phyloP scores from a whole-genome alignment of 2,797 vertebrate species.

The Hybognathus amarus region DNA sequence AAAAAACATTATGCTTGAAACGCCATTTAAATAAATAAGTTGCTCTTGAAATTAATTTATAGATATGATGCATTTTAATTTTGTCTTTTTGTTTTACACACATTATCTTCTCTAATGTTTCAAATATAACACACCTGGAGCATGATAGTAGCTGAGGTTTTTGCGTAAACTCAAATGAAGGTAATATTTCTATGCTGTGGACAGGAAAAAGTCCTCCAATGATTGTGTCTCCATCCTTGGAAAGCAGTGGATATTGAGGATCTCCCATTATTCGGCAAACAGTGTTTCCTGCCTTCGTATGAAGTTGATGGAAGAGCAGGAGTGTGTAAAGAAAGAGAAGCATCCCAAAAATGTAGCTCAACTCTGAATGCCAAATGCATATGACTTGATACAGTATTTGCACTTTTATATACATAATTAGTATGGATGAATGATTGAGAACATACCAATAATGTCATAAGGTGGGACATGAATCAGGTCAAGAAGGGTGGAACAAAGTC shows the following conservation, averaged over 20 bases:
- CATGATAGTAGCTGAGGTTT: constrained; percentile 70
- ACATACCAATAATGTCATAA: background rate
- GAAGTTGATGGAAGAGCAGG: background rate
- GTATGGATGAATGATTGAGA: constrained; percentile 19
- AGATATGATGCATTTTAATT: background rate
- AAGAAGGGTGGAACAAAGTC: background rate
- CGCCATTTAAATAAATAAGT: background rate
- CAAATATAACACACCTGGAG: constrained; percentile 67
- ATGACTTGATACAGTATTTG: too few relatives aligned
- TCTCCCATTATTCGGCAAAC: constrained; percentile 69
- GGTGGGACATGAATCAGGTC: background rate
- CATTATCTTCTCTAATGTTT: background rate
- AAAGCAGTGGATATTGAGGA: constrained; percentile 72
- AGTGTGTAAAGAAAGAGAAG: background rate
- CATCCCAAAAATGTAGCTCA: background rate
- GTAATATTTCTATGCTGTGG: constrained; percentile 73
- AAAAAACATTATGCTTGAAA: background rate
- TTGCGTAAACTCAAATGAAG: constrained; percentile 67
- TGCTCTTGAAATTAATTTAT: background rate
- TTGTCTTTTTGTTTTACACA: background rate
- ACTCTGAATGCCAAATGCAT: background rate
- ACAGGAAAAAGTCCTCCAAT: constrained; percentile 79
- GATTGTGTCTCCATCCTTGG: constrained; percentile 71
- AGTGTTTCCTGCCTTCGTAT: constrained; percentile 47
- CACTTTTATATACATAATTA: background rate